phyloP scores from a whole-genome alignment of 2,888 invertebrate genomes.

The Zhengitettix transpicula region DNA sequence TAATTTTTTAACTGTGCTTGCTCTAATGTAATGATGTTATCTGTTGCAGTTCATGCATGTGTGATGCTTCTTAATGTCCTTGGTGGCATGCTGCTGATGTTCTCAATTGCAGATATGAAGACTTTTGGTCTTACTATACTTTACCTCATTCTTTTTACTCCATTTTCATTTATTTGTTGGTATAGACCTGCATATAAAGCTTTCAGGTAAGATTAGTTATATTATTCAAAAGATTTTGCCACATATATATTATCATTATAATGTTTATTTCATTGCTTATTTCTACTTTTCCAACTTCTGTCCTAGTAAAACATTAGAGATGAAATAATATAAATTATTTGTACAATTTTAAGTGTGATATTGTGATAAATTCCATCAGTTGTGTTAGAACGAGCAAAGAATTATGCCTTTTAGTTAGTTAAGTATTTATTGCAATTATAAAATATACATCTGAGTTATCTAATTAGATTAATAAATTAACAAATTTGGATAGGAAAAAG shows the following conservation, averaged over 20 bases:
- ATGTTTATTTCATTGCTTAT: too few species aligned
- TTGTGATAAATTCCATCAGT: too few species aligned
- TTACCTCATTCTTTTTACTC: conserved; percentile 79
- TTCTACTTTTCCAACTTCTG: too few species aligned
- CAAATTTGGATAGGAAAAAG: not conserved
- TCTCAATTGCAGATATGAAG: conserved; percentile 40
- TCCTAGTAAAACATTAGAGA: too few species aligned
- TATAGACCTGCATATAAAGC: conserved; percentile 98
- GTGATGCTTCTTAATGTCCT: conserved; percentile 73
- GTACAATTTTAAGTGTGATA: too few species aligned
- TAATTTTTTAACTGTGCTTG: not conserved
- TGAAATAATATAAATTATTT: too few species aligned
- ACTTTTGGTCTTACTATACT: conserved; percentile 79
- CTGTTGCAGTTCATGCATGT: conserved; percentile 68
- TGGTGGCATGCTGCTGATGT: conserved; percentile 64
- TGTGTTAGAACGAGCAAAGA: too few species aligned
- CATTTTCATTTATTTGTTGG: conserved; percentile 97
- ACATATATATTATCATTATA: too few species aligned
- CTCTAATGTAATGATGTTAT: conserved; percentile 9
- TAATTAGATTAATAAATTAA: not conserved
- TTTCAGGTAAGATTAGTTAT: conserved; percentile 42
- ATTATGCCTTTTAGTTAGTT: too few species aligned
- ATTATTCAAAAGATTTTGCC: too few species aligned
- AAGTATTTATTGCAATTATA: too few species aligned
- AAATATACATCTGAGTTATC: too few species aligned